Conservation (phyloP, 2,113 vertebrate genomes). For the Phaethornis superciliosus region DNA sequence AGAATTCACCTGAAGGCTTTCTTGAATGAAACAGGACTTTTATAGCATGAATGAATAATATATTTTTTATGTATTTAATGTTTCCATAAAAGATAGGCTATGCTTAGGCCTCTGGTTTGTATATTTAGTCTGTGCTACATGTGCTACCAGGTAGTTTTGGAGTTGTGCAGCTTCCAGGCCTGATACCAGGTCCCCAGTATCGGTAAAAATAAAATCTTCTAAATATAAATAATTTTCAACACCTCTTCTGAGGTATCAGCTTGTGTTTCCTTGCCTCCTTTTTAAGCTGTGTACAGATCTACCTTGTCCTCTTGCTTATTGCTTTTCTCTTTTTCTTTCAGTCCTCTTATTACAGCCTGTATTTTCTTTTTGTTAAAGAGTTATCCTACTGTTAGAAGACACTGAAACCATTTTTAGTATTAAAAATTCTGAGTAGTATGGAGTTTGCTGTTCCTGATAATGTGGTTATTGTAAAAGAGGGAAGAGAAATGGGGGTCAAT, state of each 20-base stretch:
- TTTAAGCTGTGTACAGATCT: background rate
- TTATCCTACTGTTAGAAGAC: background rate
- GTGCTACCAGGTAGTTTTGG: background rate
- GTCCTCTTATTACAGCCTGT: background rate
- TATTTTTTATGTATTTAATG: background rate
- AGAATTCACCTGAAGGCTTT: background rate
- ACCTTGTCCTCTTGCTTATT: background rate
- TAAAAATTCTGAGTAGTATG: background rate
- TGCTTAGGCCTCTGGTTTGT: background rate
- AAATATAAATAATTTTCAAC: background rate
- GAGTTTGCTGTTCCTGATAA: background rate
- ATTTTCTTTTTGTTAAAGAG: background rate
- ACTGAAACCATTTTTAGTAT: background rate
- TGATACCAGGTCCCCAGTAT: background rate
- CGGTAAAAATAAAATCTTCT: background rate
- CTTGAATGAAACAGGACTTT: background rate
- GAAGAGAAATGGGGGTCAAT: background rate
- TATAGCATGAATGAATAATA: background rate
- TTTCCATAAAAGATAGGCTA: background rate
- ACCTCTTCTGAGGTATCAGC: background rate
- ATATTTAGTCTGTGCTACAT: background rate
- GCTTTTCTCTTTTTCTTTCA: background rate
- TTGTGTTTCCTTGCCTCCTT: background rate
- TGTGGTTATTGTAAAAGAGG: background rate
- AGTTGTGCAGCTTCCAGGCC: background rate